phyloP scores from a whole-genome alignment of 2,113 vertebrate species.

The Coryphaenoides rupestris region DNA sequence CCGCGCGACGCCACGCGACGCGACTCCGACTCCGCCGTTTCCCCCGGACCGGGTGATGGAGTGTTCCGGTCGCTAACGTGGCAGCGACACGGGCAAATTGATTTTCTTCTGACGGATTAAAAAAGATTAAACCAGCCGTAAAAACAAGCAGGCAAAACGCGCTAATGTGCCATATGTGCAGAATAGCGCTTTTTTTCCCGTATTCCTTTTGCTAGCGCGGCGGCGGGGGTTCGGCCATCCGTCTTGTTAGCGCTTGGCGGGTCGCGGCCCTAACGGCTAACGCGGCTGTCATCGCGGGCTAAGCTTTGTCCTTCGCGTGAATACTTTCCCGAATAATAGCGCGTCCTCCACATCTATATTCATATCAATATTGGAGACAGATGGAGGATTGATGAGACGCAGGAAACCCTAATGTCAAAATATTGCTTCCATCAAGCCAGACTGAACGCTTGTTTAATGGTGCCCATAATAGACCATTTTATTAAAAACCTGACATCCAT shows the following conservation, averaged over 20 bases:
- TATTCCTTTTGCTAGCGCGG: conserved; percentile 65
- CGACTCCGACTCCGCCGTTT: too few species aligned
- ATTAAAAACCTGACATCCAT: too few species aligned
- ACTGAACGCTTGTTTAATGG: too few species aligned
- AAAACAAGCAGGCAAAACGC: conserved; percentile 72
- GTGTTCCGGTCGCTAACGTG: conserved; percentile 67
- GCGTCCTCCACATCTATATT: neutral
- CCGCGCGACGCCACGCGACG: conserved; percentile 28
- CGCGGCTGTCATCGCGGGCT: conserved; percentile 46
- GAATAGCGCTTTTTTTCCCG: conserved; percentile 72
- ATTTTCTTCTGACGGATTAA: conserved; percentile 80
- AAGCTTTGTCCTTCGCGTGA: conserved; percentile 44
- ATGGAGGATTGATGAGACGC: too few species aligned
- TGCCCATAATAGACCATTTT: too few species aligned
- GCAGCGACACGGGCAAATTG: conserved; percentile 72
- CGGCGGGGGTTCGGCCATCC: conserved; percentile 55
- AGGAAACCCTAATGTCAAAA: too few species aligned
- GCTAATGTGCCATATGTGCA: conserved; percentile 73
- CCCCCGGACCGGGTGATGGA: conserved; percentile 69
- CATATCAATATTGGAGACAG: too few species aligned
- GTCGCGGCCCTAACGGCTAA: conserved; percentile 45
- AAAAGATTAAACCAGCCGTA: conserved; percentile 77
- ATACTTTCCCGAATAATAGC: conserved; percentile 6
- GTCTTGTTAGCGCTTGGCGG: conserved; percentile 64
- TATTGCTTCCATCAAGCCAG: too few species aligned